Conservation (phyloP, 2,888 invertebrate genomes). For the Rhabditophanes sp. region DNA sequence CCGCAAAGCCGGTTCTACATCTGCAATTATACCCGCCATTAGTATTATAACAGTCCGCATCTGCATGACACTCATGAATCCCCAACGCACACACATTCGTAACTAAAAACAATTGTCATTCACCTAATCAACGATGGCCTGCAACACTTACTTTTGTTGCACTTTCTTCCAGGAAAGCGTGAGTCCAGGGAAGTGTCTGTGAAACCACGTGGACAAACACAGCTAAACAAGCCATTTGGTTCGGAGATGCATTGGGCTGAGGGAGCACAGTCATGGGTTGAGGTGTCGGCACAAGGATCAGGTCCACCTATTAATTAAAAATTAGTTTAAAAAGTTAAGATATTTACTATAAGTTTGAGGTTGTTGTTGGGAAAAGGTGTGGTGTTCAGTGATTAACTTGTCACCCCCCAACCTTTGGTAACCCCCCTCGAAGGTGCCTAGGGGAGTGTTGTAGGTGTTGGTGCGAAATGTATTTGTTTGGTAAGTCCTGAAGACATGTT, state of each 20-base stretch:
- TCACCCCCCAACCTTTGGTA: too few species aligned
- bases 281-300: constrained; percentile 42
- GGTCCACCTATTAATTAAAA: constrained; percentile 14
- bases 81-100: constrained; percentile 41
- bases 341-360: neutral
- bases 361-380: constrained; percentile 4
- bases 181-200: constrained; percentile 30
- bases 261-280: constrained; percentile 41
- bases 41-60: constrained; percentile 40
- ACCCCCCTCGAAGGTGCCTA: too few species aligned
- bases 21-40: constrained; percentile 35
- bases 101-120: constrained; percentile 20
- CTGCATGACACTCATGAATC: constrained; percentile 35
- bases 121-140: neutral
- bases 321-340: constrained; percentile 3
- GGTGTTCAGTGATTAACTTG: too few species aligned
- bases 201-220: constrained; percentile 37
- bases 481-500: too few species aligned
- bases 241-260: constrained; percentile 39
- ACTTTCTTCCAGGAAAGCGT: constrained; percentile 37
- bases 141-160: constrained; percentile 29
- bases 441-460: too few species aligned
- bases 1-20: constrained; percentile 36
- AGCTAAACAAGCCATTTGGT: constrained; percentile 41
- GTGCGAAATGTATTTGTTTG: too few species aligned